Evolutionary conservation across 2,888 invertebrate genomes (phyloP).

Genomic region (Spilarctia lutea): DNA sequence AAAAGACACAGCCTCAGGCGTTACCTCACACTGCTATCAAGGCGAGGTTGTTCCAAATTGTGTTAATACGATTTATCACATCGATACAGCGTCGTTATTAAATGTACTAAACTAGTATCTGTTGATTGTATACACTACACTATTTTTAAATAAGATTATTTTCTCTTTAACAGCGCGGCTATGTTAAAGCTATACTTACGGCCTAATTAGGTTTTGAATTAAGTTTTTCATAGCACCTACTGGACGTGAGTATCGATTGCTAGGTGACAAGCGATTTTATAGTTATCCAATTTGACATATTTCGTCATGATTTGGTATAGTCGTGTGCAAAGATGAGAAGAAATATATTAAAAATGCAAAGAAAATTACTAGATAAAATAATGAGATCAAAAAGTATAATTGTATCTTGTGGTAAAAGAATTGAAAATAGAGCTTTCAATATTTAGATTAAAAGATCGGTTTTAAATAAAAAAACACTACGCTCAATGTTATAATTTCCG

Average conservation of each 20-base stretch:
- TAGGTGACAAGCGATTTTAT: slow-evolving; percentile 55
- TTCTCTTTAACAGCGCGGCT: not conserved
- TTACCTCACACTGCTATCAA: slow-evolving; percentile 19
- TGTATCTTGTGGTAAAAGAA: not conserved
- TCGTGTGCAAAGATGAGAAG: slow-evolving; percentile 21
- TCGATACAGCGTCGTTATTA: slow-evolving; percentile 18
- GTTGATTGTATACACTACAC: slow-evolving; percentile 5
- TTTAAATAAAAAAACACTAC: not conserved
- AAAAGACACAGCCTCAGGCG: slow-evolving; percentile 19
- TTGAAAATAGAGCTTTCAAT: not conserved
- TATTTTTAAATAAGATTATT: not conserved
- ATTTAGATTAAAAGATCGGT: not conserved
- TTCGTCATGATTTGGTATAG: slow-evolving; percentile 51
- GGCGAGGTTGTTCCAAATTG: slow-evolving; percentile 21
- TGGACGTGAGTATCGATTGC: slow-evolving; percentile 34
- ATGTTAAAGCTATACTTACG: not conserved
- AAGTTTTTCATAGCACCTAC: slow-evolving; percentile 5
- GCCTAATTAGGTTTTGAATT: slow-evolving; percentile 8
- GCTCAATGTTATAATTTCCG: not conserved
- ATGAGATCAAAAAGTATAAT: not conserved
- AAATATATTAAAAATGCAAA: not conserved
- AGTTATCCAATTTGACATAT: slow-evolving; percentile 52
- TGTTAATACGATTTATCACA: slow-evolving; percentile 21
- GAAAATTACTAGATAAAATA: not conserved
- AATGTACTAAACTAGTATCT: slow-evolving; percentile 9